These are phyloP conservation scores for Clanis bilineata DNA, from an alignment of 2,888 invertebrate genomes.

Conservation along the genomic window DNA sequence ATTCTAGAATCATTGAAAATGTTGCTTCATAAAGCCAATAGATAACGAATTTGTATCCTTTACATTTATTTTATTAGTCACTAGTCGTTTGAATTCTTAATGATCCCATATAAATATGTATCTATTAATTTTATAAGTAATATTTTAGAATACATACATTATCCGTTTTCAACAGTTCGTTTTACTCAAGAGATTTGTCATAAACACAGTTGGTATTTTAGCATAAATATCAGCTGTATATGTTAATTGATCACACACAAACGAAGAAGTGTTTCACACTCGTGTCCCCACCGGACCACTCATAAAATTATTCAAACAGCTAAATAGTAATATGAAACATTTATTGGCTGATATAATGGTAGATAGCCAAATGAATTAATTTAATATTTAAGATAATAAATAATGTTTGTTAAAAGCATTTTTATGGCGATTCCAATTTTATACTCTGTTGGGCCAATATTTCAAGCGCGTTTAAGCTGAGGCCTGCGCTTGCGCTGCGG, in stretches of 20 bases:
- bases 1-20: not conserved
- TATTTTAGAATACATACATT: not conserved
- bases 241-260: slow-evolving; percentile 9
- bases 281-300: not conserved
- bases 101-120: not conserved
- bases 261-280: not conserved
- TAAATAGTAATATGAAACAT: slow-evolving; percentile 36
- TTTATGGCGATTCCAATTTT: slow-evolving; percentile 72
- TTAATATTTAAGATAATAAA: slow-evolving; percentile 67
- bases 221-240: slow-evolving; percentile 11
- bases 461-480: slow-evolving; percentile 54
- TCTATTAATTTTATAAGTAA: slow-evolving; percentile 4
- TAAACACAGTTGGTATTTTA: slow-evolving; percentile 6
- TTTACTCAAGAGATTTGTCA: slow-evolving; percentile 2
- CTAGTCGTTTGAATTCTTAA: not conserved
- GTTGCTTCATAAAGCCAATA: not conserved
- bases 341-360: slow-evolving; percentile 37
- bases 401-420: slow-evolving; percentile 69
- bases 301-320: slow-evolving; percentile 23
- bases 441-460: slow-evolving; percentile 68
- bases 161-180: slow-evolving; percentile 10
- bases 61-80: not conserved
- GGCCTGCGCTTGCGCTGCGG: slow-evolving; percentile 36
- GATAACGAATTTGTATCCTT: not conserved
- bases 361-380: slow-evolving; percentile 57